These are phyloP conservation scores for Dexiosoma caninum DNA, from an alignment of 2,888 invertebrate genomes.

Conservation along the genomic window DNA sequence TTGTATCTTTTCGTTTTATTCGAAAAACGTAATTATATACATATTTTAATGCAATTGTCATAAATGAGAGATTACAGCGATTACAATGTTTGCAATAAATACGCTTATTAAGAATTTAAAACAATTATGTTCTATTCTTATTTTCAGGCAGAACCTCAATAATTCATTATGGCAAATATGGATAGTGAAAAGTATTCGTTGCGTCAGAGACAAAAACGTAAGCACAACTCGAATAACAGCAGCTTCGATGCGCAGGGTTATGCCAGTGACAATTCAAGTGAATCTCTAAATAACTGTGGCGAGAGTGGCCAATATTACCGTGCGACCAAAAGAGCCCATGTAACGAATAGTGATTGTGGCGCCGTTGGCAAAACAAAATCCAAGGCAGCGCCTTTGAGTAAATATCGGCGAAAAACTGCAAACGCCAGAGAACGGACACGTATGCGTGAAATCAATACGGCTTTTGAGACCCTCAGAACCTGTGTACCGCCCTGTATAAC, in stretches of 20 bases:
- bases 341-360: conserved; percentile 19
- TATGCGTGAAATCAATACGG: conserved; percentile 93
- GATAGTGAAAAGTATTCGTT: conserved; percentile 82
- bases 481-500: conserved; percentile 83
- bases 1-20: too few relatives aligned
- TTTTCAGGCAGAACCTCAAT: conserved; percentile 39
- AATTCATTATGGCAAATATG: conserved; percentile 41
- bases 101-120: conserved; percentile 1
- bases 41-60: conserved; percentile 25
- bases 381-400: conserved; percentile 87
- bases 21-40: neutral
- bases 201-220: conserved; percentile 82
- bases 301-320: conserved; percentile 3
- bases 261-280: conserved; percentile 49
- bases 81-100: neutral
- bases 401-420: conserved; percentile 92
- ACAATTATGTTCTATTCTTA: conserved; percentile 21
- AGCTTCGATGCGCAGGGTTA: conserved; percentile 68
- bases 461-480: conserved; percentile 88
- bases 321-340: neutral
- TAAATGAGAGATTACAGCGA: conserved; percentile 15
- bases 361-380: conserved; percentile 73
- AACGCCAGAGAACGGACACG: conserved; percentile 91
- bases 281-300: conserved; percentile 23
- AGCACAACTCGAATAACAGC: conserved; percentile 68